These are phyloP conservation scores for Drosophila monieri DNA, from an alignment of 2,888 invertebrate genomes.

Conservation along the genomic window DNA sequence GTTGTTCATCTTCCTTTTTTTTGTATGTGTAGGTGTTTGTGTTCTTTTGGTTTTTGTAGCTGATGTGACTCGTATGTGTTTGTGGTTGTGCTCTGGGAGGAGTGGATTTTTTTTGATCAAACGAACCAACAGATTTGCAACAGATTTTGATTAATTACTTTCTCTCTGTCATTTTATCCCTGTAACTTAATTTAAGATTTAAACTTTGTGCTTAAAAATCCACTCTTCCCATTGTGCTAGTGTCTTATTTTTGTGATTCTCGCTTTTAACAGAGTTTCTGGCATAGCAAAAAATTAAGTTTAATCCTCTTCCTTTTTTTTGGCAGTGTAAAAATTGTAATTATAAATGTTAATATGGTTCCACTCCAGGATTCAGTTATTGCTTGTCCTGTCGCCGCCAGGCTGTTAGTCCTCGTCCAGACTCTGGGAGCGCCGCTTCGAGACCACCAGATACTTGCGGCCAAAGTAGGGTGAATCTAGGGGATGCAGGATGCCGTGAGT, in stretches of 20 bases:
- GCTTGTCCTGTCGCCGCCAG: conserved; percentile 60
- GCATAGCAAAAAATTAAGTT: conserved; percentile 65
- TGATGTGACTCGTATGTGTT: conserved; percentile 46
- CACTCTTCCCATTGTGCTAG: conserved; percentile 13
- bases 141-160: background rate
- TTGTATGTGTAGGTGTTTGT: conserved; percentile 19
- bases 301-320: conserved; percentile 55
- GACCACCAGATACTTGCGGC: conserved; percentile 80
- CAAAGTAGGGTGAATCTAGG: conserved; percentile 81
- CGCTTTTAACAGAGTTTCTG: conserved; percentile 47
- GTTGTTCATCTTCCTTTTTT: conserved; percentile 67
- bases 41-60: conserved; percentile 38
- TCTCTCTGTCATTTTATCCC: background rate
- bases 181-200: background rate
- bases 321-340: conserved; percentile 79
- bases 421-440: conserved; percentile 73
- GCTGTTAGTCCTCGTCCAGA: conserved; percentile 65
- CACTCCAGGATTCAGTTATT: conserved; percentile 51
- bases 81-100: conserved; percentile 27
- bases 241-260: conserved; percentile 26
- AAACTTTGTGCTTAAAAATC: conserved; percentile 1
- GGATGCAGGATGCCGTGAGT: conserved; percentile 37
- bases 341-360: conserved; percentile 42
- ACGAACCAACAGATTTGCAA: background rate
- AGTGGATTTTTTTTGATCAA: conserved; percentile 22